Evolutionary conservation across 30 jellyfish, hydroid and myxozoan species (phyloP).

Genomic region (Clytia hemisphaerica): DNA sequence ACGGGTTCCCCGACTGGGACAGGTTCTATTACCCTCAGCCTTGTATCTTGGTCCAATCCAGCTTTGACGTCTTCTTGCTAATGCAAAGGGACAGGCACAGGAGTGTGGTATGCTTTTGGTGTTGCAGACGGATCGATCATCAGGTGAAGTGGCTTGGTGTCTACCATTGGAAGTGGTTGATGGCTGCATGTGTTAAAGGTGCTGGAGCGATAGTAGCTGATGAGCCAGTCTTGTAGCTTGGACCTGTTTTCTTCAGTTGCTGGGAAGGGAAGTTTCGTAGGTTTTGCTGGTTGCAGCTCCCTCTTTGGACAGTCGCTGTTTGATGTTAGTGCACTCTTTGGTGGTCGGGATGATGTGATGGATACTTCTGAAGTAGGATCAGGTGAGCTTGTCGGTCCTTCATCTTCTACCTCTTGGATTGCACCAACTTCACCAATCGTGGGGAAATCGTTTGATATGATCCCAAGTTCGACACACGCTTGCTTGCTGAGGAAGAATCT

Average conservation of each 20-base stretch:
- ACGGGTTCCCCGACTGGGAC: no score
- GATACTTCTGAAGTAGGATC: background rate
- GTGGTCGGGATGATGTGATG: background rate
- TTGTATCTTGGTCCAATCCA: conserved; percentile 20
- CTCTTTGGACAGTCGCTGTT: no score
- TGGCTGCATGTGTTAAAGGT: no score
- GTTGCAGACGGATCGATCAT: background rate
- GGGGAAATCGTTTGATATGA: background rate
- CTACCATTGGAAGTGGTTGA: background rate
- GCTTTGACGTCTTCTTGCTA: conserved; percentile 14
- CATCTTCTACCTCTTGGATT: background rate
- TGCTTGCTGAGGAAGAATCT: background rate
- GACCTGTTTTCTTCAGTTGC: no score
- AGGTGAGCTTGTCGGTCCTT: background rate
- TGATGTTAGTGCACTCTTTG: conserved; percentile 3
- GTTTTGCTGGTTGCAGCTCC: no score
- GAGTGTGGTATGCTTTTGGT: conserved; percentile 9
- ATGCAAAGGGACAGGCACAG: conserved; percentile 12
- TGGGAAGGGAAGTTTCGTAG: no score
- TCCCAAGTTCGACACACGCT: conserved; percentile 2
- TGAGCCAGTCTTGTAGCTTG: no score
- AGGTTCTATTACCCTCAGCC: conserved; percentile 1
- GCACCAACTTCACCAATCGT: conserved; percentile 23
- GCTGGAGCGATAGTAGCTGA: no score
- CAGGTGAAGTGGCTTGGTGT: background rate